These are phyloP conservation scores for Zophobas atratus DNA, from an alignment of 1,140 invertebrate species.

Conservation along the genomic window DNA sequence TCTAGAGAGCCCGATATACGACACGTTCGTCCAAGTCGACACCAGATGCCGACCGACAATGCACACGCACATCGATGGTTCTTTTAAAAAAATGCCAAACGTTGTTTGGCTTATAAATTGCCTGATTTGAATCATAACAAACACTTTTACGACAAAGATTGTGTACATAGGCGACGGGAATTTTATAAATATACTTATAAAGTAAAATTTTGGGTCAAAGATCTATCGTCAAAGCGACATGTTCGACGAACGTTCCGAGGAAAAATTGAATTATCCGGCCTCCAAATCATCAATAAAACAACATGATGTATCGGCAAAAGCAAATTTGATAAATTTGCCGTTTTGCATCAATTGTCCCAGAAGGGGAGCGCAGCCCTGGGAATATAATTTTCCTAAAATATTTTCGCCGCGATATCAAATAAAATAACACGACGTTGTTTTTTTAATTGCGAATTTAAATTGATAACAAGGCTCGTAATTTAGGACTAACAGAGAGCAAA, in stretches of 20 bases:
- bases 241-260: slow-evolving; percentile 6
- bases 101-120: slow-evolving; percentile 61
- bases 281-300: slow-evolving; percentile 40
- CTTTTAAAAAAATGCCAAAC: slow-evolving; percentile 54
- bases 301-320: slow-evolving; percentile 28
- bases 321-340: slow-evolving; percentile 33
- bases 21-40: slow-evolving; percentile 37
- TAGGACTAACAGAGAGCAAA: slow-evolving; percentile 23
- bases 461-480: slow-evolving; percentile 34
- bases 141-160: slow-evolving; percentile 55
- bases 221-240: slow-evolving; percentile 33
- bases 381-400: slow-evolving; percentile 22
- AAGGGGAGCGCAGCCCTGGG: not conserved
- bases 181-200: slow-evolving; percentile 42
- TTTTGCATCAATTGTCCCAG: slow-evolving; percentile 27
- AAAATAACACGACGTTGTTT: slow-evolving; percentile 4
- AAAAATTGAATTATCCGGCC: slow-evolving; percentile 34
- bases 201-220: slow-evolving; percentile 35
- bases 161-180: slow-evolving; percentile 39
- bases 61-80: slow-evolving; percentile 37
- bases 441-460: slow-evolving; percentile 28
- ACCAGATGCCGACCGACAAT: slow-evolving; percentile 46
- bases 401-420: not conserved
- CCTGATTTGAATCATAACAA: slow-evolving; percentile 61
- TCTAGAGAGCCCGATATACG: slow-evolving; percentile 32